A percentile compares a stretch with the other conserved stretches of the same genome.
These are phyloP conservation scores for Lagopus muta DNA, from an alignment of 2,113 vertebrate genomes.

Conservation along the genomic window DNA sequence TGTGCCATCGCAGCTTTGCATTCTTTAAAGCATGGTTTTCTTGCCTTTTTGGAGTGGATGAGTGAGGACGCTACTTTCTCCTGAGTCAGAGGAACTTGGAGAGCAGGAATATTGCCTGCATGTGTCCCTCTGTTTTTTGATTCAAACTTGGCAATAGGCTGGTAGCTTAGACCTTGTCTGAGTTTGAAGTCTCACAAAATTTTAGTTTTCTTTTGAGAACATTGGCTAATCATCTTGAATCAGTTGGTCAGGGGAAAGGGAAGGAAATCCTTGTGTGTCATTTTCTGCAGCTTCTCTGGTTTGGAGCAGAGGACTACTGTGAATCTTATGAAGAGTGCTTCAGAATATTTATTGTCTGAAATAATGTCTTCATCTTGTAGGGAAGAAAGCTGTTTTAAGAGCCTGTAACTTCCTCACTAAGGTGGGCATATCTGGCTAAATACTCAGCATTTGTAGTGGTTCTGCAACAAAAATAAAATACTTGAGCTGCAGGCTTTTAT, in stretches of 20 bases:
- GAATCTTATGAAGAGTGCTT: neutral
- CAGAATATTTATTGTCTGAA: neutral
- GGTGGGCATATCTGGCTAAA: neutral
- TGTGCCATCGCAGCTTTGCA: neutral
- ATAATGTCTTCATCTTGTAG: neutral
- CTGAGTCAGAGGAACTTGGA: neutral
- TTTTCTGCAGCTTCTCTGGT: neutral
- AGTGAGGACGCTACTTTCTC: neutral
- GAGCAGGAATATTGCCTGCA: neutral
- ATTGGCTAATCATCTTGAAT: neutral
- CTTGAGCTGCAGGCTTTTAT: neutral
- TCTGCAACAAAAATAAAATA: neutral
- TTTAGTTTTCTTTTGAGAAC: neutral
- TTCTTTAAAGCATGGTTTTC: neutral
- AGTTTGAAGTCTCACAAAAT: neutral
- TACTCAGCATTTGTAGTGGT: neutral
- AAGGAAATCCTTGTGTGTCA: neutral
- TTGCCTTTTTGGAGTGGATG: neutral
- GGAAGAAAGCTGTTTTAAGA: neutral
- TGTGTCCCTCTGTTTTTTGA: neutral
- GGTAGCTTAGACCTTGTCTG: neutral
- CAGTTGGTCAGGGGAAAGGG: neutral
- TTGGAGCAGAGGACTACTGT: neutral
- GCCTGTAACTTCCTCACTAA: neutral
- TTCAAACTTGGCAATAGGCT: neutral